These are phyloP conservation scores for Rhinoraja longicauda DNA, from an alignment of 2,797 vertebrate species.

Conservation along the genomic window DNA sequence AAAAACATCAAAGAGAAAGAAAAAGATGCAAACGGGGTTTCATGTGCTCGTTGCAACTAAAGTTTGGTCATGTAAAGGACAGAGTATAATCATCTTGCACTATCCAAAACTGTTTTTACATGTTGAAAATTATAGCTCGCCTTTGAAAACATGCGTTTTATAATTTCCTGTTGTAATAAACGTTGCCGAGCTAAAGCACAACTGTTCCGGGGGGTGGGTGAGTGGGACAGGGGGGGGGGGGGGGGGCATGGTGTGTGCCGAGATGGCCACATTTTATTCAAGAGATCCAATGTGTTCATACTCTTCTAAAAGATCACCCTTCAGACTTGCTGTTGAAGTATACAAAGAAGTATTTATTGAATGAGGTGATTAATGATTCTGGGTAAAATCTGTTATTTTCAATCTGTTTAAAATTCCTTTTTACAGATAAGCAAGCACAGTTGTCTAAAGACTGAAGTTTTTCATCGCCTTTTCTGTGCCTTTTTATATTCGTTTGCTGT, in stretches of 20 bases:
- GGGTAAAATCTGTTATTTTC: constrained; percentile 53
- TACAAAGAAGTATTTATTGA: constrained; percentile 75
- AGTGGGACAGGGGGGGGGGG: constrained; percentile 41
- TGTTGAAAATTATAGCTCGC: background rate
- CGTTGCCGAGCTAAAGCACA: constrained; percentile 52
- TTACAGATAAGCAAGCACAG: constrained; percentile 33
- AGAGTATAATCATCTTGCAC: constrained; percentile 15
- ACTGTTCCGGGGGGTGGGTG: constrained; percentile 43
- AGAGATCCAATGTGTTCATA: constrained; percentile 62
- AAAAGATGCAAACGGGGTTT: background rate
- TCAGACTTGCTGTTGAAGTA: constrained; percentile 68
- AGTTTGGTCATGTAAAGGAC: background rate
- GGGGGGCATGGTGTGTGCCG: constrained; percentile 56
- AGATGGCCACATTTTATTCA: constrained; percentile 58
- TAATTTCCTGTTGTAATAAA: constrained; percentile 17
- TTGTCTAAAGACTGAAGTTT: constrained; percentile 24
- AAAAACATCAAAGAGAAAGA: constrained; percentile 32
- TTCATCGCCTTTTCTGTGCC: constrained; percentile 2
- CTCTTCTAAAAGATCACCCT: constrained; percentile 69
- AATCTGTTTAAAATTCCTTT: constrained; percentile 38
- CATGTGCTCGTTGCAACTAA: background rate
- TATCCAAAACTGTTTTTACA: background rate
- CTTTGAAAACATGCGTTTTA: background rate
- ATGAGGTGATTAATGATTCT: constrained; percentile 71
- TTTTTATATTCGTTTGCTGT: background rate